Evolutionary conservation across 2,797 vertebrate genomes (phyloP), one percentile per base, ranked within the genome.

Genomic region (Cetoscarus ocellatus): DNA sequence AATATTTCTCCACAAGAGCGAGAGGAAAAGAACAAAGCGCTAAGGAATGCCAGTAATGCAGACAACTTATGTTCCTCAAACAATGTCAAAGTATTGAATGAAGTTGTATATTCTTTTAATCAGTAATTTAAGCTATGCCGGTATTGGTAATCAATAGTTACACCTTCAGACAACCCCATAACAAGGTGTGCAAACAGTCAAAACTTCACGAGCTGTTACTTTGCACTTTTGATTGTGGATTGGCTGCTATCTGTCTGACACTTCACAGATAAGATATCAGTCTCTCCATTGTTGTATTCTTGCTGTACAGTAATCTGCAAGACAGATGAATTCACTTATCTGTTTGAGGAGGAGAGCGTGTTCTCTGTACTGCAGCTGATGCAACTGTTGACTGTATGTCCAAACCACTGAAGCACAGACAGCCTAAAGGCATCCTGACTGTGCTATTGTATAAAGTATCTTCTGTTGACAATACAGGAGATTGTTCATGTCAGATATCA

Each of bases 191-290:
- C 27, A 56, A 35, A 10, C 51, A 64, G 50, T 73, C 39, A 48
- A 54, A 70, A 43, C 3, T 43, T 58, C 42, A 47, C 27, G 51
- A 3, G 45, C 58, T 82, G 83, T 84, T 10, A 86, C 82, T 90
- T 85, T 86, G 85, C 70, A 67, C 77, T 79, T 50, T 0, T 67
- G 51, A 61, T 42, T 67, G 61, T 62, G 39, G 18, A 76, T 77
- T 27, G 53, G 66, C 45, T 1, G 34, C 60, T 70, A 58, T 87
- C 79, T n/a, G 54, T 62, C 13, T 35, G 13, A 61, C 43, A 3
- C 49, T 6, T 50, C 7, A 54, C 64, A 73, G 84, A 90, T 86
- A 90, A 54, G 34, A 0, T 85, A 86, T 87, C 86, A 67, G 61
- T 19, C 34, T 52, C 14, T 5, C 54, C 9, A 70, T 75, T 70